Conservation (phyloP, 2,888 invertebrate species). For the Vanessa cardui region DNA sequence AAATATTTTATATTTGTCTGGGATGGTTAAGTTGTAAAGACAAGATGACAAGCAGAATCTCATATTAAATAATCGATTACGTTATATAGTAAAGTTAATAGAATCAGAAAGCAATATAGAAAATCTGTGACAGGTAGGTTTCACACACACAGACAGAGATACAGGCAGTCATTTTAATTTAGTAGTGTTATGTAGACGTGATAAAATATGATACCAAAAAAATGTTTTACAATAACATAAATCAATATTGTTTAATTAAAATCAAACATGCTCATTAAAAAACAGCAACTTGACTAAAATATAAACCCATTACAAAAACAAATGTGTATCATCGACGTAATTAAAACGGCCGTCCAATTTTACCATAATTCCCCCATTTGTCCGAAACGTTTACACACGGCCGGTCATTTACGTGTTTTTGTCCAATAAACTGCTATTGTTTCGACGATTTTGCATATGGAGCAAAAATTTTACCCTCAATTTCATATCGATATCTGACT, state of each 20-base stretch:
- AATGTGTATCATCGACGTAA: conserved; percentile 22
- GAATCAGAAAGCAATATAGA: no score
- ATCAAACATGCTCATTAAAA: neutral
- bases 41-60: no score
- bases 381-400: conserved; percentile 31
- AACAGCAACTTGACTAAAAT: neutral
- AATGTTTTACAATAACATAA: neutral
- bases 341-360: conserved; percentile 25
- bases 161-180: no score
- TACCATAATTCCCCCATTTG: conserved; percentile 32
- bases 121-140: no score
- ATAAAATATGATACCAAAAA: no score
- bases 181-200: no score
- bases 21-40: no score
- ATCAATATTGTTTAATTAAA: neutral
- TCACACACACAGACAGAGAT: no score
- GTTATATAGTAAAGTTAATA: no score
- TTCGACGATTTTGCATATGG: conserved; percentile 48
- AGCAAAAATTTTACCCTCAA: conserved; percentile 64
- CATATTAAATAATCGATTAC: no score
- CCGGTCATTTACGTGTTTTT: conserved; percentile 34
- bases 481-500: conserved; percentile 70
- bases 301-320: conserved; percentile 12
- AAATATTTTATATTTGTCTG: neutral
- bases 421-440: conserved; percentile 32